Evolutionary conservation across 2,113 vertebrate species (phyloP).

Genomic region (Ophthalmolycus amberensis): DNA sequence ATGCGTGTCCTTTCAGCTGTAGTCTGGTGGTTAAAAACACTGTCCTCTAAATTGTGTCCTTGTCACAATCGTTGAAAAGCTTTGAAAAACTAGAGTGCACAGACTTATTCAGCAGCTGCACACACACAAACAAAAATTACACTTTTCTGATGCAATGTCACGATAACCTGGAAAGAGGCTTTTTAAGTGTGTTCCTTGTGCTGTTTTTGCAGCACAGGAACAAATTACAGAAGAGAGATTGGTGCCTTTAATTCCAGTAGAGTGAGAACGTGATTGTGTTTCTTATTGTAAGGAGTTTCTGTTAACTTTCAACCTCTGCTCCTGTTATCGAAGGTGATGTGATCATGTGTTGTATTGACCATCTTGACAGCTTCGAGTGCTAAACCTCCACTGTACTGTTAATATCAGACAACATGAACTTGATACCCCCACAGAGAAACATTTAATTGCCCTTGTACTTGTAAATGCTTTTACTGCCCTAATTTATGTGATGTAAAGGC

Average conservation of each 20-base stretch:
- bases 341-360: slow-evolving; percentile 14
- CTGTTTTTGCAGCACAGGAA: slow-evolving; percentile 35
- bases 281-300: slow-evolving; percentile 8
- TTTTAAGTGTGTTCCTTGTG: neutral
- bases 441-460: slow-evolving; percentile 13
- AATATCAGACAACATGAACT: slow-evolving; percentile 26
- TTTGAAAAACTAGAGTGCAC: neutral
- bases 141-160: slow-evolving; percentile 51
- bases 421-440: slow-evolving; percentile 12
- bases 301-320: neutral
- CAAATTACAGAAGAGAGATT: slow-evolving; percentile 9
- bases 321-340: slow-evolving; percentile 26
- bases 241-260: slow-evolving; percentile 27
- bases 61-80: neutral
- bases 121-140: slow-evolving; percentile 30
- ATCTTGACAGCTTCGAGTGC: neutral
- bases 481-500: neutral
- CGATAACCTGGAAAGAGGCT: slow-evolving; percentile 40
- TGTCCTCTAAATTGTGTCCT: slow-evolving; percentile 16
- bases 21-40: neutral
- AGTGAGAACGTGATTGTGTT: neutral
- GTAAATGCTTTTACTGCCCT: neutral
- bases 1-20: neutral
- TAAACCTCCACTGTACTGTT: neutral
- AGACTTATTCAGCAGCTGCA: slow-evolving; percentile 34